A percentile compares a stretch with the other conserved stretches of the same genome.
These are phyloP conservation scores for Melanotaenia trifasciata DNA, from an alignment of 2,797 vertebrate genomes.

Conservation along the genomic window DNA sequence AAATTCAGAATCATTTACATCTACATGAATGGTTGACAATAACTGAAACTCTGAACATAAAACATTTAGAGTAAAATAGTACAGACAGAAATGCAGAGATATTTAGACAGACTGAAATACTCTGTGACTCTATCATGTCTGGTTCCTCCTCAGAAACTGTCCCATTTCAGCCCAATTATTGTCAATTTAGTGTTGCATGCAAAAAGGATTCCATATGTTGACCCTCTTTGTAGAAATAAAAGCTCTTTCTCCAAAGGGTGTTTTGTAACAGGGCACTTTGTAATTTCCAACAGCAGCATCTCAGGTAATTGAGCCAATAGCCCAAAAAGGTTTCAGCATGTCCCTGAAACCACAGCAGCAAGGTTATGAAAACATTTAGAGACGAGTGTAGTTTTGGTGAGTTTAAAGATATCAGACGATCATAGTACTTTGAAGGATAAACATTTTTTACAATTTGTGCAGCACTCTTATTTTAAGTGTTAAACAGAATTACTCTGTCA, in stretches of 20 bases:
- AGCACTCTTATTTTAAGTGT: background rate
- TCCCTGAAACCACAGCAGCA: slow-evolving; percentile 43
- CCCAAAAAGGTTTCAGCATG: slow-evolving; percentile 59
- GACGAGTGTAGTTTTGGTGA: slow-evolving; percentile 8
- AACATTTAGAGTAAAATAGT: background rate
- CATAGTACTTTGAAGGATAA: slow-evolving; percentile 22
- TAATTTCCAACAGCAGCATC: slow-evolving; percentile 47
- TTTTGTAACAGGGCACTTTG: slow-evolving; percentile 59
- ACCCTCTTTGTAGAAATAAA: slow-evolving; percentile 49
- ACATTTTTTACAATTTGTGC: background rate
- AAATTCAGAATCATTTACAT: slow-evolving; percentile 34
- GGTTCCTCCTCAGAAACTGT: slow-evolving; percentile 44
- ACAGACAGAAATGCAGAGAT: background rate
- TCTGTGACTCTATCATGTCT: slow-evolving; percentile 30
- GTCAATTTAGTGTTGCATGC: slow-evolving; percentile 49
- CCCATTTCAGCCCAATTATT: slow-evolving; percentile 62
- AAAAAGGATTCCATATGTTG: slow-evolving; percentile 69
- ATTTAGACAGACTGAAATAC: slow-evolving; percentile 30
- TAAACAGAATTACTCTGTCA: background rate
- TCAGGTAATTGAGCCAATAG: slow-evolving; percentile 60
- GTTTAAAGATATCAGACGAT: slow-evolving; percentile 35
- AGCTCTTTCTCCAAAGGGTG: slow-evolving; percentile 25
- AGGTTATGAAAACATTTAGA: slow-evolving; percentile 51
- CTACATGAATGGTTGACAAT: slow-evolving; percentile 13
- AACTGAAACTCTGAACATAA: background rate